Percentiles rank a stretch among this genome's conserved stretches.
phyloP scores from a whole-genome alignment of 1,140 invertebrate species.

The Rhyacophila brunnea region DNA sequence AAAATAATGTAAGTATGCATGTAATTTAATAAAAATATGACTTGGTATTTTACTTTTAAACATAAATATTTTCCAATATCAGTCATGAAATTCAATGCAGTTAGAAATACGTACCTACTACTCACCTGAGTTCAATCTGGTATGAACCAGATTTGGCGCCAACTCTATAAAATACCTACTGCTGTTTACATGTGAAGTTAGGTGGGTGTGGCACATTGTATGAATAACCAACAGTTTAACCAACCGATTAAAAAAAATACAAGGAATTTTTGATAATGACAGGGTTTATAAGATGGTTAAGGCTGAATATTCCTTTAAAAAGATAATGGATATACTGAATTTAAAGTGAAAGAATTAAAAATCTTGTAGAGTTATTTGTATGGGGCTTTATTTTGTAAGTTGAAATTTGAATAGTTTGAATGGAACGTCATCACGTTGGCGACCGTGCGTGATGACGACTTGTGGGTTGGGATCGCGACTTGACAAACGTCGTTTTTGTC shows the following conservation, averaged over 20 bases:
- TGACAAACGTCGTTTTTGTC: conserved; percentile 5
- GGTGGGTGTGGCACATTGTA: conserved; percentile 18
- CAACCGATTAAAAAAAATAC: background rate
- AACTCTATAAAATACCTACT: background rate
- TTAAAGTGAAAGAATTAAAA: background rate
- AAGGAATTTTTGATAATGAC: too few species aligned
- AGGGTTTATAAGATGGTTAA: too few species aligned
- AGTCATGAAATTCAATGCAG: too few species aligned
- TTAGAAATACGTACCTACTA: too few species aligned
- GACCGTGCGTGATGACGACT: conserved; percentile 17
- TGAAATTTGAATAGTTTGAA: background rate
- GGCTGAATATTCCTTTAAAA: too few species aligned
- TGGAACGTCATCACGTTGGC: background rate
- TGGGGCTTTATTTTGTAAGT: background rate
- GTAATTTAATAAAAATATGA: too few species aligned
- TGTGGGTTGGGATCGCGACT: conserved; percentile 11
- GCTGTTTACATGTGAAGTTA: conserved; percentile 25
- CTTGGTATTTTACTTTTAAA: too few species aligned
- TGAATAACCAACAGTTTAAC: background rate
- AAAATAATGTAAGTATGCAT: too few species aligned
- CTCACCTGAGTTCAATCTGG: too few species aligned
- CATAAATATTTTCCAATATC: too few species aligned
- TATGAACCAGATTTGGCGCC: conserved; percentile 20
- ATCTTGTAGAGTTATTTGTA: background rate
- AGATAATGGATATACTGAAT: conserved; percentile 4